Evolutionary conservation across 2,113 vertebrate species (phyloP).

Genomic region (Pteronura brasiliensis): DNA sequence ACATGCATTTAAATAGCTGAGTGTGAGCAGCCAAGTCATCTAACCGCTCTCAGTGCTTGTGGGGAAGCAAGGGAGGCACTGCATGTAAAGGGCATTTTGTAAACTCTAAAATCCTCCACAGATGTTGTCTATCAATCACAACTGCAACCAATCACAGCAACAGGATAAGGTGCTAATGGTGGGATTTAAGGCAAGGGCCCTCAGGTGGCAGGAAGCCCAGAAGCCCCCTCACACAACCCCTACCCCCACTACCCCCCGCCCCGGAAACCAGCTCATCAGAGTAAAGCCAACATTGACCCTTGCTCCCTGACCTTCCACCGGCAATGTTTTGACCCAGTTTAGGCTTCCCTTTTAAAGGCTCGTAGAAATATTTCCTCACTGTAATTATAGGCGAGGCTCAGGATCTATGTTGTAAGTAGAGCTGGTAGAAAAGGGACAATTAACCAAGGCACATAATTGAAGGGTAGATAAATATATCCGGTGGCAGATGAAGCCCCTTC

Average conservation of each 20-base stretch:
- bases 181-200: background rate
- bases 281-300: background rate
- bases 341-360: slow-evolving; percentile 55
- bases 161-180: background rate
- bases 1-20: background rate
- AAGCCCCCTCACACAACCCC: background rate
- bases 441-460: slow-evolving; percentile 67
- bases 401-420: slow-evolving; percentile 58
- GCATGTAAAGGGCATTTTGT: background rate
- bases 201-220: background rate
- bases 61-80: background rate
- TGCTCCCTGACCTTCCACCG: slow-evolving; percentile 6
- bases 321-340: slow-evolving; percentile 53
- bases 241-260: too few species aligned
- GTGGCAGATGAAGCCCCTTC: slow-evolving; percentile 12
- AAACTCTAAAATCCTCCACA: background rate
- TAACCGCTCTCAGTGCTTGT: background rate
- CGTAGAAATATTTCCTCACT: slow-evolving; percentile 51
- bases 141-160: background rate
- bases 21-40: background rate
- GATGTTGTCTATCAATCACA: background rate
- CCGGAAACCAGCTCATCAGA: background rate
- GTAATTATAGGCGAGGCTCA: slow-evolving; percentile 57
- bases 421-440: slow-evolving; percentile 65
- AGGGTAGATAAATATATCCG: slow-evolving; percentile 60